Conservation (phyloP, 2,797 vertebrate genomes). For the Gymnoscopelus braueri region DNA sequence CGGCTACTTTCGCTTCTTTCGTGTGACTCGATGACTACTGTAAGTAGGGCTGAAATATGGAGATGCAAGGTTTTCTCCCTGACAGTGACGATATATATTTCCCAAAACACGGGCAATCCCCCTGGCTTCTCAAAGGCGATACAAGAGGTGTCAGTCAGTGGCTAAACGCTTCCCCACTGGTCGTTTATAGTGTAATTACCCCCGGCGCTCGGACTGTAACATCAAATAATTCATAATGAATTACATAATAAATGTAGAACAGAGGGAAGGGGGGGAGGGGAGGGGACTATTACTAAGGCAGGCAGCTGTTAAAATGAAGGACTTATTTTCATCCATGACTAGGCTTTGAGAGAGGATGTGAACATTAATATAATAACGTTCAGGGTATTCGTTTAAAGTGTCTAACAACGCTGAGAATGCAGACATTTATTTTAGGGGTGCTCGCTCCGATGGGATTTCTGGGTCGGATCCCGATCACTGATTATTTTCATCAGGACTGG, state of each 20-base stretch:
- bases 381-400: constrained; percentile 31
- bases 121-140: constrained; percentile 39
- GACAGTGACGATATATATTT: too few relatives aligned
- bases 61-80: too few relatives aligned
- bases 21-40: too few relatives aligned
- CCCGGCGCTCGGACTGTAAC: constrained; percentile 30
- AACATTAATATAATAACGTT: constrained; percentile 18
- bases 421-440: background rate
- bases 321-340: constrained; percentile 45
- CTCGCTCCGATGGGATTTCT: too few relatives aligned
- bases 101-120: too few relatives aligned
- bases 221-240: constrained; percentile 47
- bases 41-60: too few relatives aligned
- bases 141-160: constrained; percentile 45
- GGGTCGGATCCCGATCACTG: constrained; percentile 10
- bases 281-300: constrained; percentile 22
- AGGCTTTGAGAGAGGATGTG: constrained; percentile 24
- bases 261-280: constrained; percentile 22
- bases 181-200: constrained; percentile 50
- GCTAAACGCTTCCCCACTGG: constrained; percentile 42
- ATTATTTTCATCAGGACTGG: too few relatives aligned
- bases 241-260: constrained; percentile 41
- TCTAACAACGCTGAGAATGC: constrained; percentile 20
- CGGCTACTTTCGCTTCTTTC: too few relatives aligned
- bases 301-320: constrained; percentile 31